Evolutionary conservation across 2,797 vertebrate species (phyloP).

Genomic region (Channallabes apus): DNA sequence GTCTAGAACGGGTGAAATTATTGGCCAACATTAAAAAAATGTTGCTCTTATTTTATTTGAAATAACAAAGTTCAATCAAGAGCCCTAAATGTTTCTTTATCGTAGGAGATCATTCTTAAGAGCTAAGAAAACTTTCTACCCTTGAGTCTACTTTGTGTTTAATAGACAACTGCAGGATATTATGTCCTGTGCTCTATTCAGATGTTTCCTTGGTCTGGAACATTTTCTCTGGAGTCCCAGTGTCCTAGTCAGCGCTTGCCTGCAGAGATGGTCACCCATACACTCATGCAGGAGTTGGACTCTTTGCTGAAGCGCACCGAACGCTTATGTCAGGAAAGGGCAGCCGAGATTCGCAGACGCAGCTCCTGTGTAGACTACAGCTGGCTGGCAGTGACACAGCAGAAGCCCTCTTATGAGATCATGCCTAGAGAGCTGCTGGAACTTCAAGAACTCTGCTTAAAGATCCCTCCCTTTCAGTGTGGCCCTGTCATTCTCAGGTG

Average conservation of each 20-base stretch:
- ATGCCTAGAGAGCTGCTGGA: slow-evolving; percentile 56
- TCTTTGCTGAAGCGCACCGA: slow-evolving; percentile 51
- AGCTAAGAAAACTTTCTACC: not conserved
- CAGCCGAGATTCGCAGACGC: slow-evolving; percentile 42
- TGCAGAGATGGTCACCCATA: slow-evolving; percentile 58
- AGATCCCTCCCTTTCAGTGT: slow-evolving; percentile 59
- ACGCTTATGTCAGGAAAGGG: slow-evolving; percentile 53
- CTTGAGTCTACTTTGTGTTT: not conserved
- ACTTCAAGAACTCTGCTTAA: slow-evolving; percentile 57
- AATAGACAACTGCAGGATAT: not conserved
- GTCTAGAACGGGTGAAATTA: too few relatives aligned
- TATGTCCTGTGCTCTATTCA: slow-evolving; percentile 15
- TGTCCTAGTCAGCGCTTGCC: slow-evolving; percentile 42
- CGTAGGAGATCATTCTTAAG: not conserved
- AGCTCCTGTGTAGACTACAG: slow-evolving; percentile 62
- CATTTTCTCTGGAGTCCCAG: slow-evolving; percentile 39
- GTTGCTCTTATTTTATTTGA: not conserved
- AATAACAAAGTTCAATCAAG: not conserved
- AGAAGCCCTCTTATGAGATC: slow-evolving; percentile 51
- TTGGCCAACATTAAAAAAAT: too few relatives aligned
- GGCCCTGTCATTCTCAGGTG: slow-evolving; percentile 60
- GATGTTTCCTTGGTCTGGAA: slow-evolving; percentile 52
- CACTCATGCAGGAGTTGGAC: slow-evolving; percentile 59
- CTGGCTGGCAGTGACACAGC: slow-evolving; percentile 55
- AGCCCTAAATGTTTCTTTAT: not conserved